These are phyloP conservation scores for Chlamydotis undulata DNA, from an alignment of 2,113 vertebrate genomes.

Conservation along the genomic window DNA sequence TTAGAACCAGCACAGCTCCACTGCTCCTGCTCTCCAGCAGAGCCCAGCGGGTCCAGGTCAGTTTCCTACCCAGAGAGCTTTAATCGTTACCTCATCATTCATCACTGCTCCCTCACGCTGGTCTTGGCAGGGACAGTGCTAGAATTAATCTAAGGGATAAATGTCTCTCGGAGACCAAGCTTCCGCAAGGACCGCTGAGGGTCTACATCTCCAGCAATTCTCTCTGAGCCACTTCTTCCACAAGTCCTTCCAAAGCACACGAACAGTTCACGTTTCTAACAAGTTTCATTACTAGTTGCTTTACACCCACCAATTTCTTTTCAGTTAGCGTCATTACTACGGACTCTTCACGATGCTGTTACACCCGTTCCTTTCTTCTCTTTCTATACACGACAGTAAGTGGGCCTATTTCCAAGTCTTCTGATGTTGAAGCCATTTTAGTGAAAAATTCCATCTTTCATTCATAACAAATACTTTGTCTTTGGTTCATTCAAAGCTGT, in stretches of 20 bases:
- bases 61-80: not conserved
- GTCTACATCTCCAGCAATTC: not conserved
- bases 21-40: not conserved
- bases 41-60: not conserved
- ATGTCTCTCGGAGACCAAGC: not conserved
- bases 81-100: too few relatives aligned
- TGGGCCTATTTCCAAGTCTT: not conserved
- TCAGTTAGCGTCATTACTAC: not conserved
- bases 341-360: not conserved
- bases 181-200: not conserved
- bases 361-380: too few relatives aligned
- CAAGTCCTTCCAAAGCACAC: not conserved
- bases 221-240: not conserved
- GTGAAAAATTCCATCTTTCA: not conserved
- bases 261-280: not conserved
- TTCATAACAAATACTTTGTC: not conserved
- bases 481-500: not conserved
- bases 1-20: not conserved
- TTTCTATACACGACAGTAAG: not conserved
- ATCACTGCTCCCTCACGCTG: not conserved
- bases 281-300: not conserved
- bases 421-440: not conserved
- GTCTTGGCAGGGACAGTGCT: not conserved
- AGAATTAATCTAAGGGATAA: not conserved
- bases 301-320: accelerated